Evolutionary conservation across 2,888 invertebrate species (phyloP).

Genomic region (Pasiphila rectangulata): DNA sequence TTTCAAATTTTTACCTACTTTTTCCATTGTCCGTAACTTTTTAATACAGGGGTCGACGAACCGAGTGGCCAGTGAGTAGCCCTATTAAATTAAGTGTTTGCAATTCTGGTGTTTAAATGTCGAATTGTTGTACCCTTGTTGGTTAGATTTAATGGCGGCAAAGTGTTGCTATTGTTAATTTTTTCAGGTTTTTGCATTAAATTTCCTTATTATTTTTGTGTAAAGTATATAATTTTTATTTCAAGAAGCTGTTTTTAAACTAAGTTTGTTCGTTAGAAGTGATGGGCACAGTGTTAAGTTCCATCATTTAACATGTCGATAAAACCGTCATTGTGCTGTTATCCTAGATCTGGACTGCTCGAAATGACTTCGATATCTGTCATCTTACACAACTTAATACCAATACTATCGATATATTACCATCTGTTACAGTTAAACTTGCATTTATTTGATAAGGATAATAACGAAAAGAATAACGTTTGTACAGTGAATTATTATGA

Average conservation of each 20-base stretch:
- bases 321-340: conserved; percentile 30
- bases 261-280: no score
- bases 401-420: conserved; percentile 60
- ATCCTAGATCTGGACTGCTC: conserved; percentile 34
- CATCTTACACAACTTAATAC: conserved; percentile 74
- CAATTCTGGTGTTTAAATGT: conserved; percentile 42
- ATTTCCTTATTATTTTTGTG: no score
- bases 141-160: conserved; percentile 3
- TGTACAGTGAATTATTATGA: no score
- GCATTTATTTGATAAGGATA: background rate
- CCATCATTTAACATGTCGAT: conserved; percentile 34
- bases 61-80: conserved; percentile 61
- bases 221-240: no score
- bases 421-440: conserved; percentile 42
- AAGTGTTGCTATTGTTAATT: conserved; percentile 8
- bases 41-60: conserved; percentile 72
- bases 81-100: conserved; percentile 51
- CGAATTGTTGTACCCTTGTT: conserved; percentile 34
- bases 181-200: background rate
- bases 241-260: background rate
- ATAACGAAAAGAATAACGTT: no score
- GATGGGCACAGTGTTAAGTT: conserved; percentile 33
- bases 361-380: conserved; percentile 47
- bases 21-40: conserved; percentile 78
- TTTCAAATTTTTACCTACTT: conserved; percentile 79